Evolutionary conservation across 2,888 invertebrate genomes (phyloP), one percentile per base, ranked within the genome.

Genomic region (Ectemnius lituratus): DNA sequence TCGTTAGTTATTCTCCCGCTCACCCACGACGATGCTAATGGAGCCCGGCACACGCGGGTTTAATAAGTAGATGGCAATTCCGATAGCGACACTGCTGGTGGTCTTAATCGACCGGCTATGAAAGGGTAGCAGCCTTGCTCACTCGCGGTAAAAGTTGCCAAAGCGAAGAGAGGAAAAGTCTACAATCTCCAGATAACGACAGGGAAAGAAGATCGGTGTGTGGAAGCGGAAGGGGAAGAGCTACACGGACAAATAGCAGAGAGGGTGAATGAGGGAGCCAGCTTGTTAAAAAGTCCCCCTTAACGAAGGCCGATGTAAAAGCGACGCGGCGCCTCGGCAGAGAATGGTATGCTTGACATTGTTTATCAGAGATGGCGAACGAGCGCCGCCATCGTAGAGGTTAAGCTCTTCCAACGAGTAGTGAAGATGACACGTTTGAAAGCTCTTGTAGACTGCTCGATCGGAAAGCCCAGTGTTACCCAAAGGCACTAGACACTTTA

Each of bases 291-390:
- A 79, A 78, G 67, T 78, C 76, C 66, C 70, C 73, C 76, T 82
- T 84, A 81, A 83, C 84, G 80, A 83, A 75, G 71, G 71, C 37
- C 76, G 66, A 70, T 76, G 79, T 76, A 77, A 84, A 75, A 78
- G 73, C 73, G 49, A 5, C 37, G 37, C 52, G 52, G 59, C 74
- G 67, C 62, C 67, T 77, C 83, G 64, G 70, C 71, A 68, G 69
- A 68, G 70, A 75, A 70, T 68, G 72, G 73, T 73, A 84, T 73
- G 80, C 80, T 78, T 80, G 82, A 84, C 81, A 84, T 83, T 84
- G 84, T 83, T 84, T 84, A 84, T 81, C 80, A 70, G 68, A 70
- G 65, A 70, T 63, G 71, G 67, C 68, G 66, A 73, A 64, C 70
- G 37, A 14, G 52, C 68, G 61, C 62, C 67, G 73, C 73, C 65